These are phyloP conservation scores for Lagocephalus sceleratus DNA, from an alignment of 2,797 vertebrate species.

Conservation along the genomic window DNA sequence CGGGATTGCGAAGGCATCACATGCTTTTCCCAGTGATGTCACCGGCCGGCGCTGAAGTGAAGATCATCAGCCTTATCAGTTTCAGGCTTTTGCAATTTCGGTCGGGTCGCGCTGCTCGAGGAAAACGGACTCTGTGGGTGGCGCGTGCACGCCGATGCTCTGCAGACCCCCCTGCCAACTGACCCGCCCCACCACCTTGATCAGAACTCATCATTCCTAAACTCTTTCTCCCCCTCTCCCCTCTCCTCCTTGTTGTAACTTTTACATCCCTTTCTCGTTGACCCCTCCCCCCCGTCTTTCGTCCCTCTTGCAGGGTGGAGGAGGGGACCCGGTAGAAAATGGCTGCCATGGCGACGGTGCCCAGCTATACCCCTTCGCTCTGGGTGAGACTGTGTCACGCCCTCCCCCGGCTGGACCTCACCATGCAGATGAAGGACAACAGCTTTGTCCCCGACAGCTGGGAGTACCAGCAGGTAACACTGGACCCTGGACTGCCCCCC, in stretches of 20 bases:
- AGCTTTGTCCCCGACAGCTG: conserved; percentile 79
- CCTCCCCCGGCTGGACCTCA: conserved; percentile 79
- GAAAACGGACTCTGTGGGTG: not conserved
- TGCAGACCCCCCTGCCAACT: too few species aligned
- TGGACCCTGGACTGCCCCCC: conserved; percentile 18
- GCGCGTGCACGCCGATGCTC: conserved; percentile 4
- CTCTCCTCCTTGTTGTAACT: conserved; percentile 16
- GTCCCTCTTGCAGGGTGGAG: conserved; percentile 52
- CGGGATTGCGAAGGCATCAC: not conserved
- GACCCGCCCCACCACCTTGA: too few species aligned
- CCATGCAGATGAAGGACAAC: conserved; percentile 80
- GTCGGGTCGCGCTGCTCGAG: too few species aligned
- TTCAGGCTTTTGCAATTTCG: too few species aligned
- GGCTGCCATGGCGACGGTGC: conserved; percentile 76
- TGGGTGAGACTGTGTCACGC: conserved; percentile 82
- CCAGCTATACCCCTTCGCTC: conserved; percentile 78
- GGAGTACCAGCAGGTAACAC: conserved; percentile 83
- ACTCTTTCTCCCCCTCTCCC: conserved; percentile 10
- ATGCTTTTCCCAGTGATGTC: not conserved
- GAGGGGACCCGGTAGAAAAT: conserved; percentile 62
- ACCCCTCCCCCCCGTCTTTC: conserved; percentile 15
- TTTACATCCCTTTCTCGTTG: conserved; percentile 30
- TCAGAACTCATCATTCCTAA: conserved; percentile 9
- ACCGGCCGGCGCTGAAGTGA: too few species aligned
- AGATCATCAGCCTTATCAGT: too few species aligned